A percentile compares a stretch with the other conserved stretches of the same genome.
These are phyloP conservation scores for Cyanoramphus novaezelandiae DNA, from an alignment of 2,113 vertebrate species.

Conservation along the genomic window DNA sequence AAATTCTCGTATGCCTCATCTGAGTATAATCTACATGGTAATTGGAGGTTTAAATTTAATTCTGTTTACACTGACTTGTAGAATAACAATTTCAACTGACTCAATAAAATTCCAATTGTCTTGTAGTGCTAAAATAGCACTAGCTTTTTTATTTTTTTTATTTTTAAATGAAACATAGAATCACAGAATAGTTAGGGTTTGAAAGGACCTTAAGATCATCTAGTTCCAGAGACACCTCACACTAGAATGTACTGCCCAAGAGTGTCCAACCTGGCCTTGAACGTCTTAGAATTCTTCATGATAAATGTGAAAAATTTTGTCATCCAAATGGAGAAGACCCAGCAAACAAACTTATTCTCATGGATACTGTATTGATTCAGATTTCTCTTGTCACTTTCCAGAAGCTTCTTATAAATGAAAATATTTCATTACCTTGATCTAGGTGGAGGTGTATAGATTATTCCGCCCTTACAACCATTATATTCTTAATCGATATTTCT, in stretches of 20 bases:
- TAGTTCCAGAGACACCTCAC: neutral
- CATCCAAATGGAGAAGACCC: neutral
- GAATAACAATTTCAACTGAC: neutral
- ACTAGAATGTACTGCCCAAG: neutral
- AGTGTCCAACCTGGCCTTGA: neutral
- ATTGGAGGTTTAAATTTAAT: slow-evolving; percentile 30
- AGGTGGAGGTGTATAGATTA: neutral
- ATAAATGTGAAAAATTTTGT: neutral
- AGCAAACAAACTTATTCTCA: neutral
- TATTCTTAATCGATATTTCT: neutral
- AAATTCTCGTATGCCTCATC: neutral
- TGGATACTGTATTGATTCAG: neutral
- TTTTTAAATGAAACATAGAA: neutral
- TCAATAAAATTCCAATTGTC: neutral
- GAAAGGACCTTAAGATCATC: neutral
- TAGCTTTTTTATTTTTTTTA: neutral
- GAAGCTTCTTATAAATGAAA: neutral
- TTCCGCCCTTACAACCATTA: neutral
- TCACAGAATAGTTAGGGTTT: neutral
- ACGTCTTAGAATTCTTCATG: neutral
- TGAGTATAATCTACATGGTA: slow-evolving; percentile 12
- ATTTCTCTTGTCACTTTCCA: neutral
- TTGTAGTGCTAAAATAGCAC: neutral
- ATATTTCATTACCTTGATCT: neutral
- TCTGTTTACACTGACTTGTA: neutral